These are phyloP conservation scores for Grus americana DNA, from an alignment of 2,113 vertebrate species.

Conservation along the genomic window DNA sequence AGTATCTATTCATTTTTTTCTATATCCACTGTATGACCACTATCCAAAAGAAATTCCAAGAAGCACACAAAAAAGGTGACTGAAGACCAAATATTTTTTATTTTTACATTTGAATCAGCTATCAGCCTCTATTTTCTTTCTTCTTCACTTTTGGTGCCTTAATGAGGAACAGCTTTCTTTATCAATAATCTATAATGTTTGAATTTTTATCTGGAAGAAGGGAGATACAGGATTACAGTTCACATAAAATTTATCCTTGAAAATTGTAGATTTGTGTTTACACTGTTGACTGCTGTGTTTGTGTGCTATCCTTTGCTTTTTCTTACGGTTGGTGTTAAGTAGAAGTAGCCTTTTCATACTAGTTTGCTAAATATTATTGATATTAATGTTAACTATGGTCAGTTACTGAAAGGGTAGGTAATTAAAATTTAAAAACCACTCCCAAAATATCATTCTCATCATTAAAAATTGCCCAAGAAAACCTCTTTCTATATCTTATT, in stretches of 20 bases:
- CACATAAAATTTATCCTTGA: background rate
- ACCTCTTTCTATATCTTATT: background rate
- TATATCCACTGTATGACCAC: background rate
- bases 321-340: background rate
- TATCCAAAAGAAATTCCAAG: background rate
- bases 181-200: background rate
- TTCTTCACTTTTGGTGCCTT: background rate
- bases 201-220: background rate
- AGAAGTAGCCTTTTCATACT: background rate
- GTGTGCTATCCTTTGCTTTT: background rate
- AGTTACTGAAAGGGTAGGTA: background rate
- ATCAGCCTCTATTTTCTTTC: background rate
- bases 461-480: background rate
- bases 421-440: background rate
- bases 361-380: background rate
- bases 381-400: background rate
- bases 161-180: background rate
- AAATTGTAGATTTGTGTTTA: background rate
- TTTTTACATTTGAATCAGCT: background rate
- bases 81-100: background rate
- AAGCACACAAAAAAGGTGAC: background rate
- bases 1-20: background rate
- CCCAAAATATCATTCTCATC: background rate
- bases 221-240: background rate
- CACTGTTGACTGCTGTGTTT: background rate